Percentiles rank a stretch among this genome's conserved stretches.
Conservation (phyloP, 2,797 vertebrate species). For the Ibycter americanus region DNA sequence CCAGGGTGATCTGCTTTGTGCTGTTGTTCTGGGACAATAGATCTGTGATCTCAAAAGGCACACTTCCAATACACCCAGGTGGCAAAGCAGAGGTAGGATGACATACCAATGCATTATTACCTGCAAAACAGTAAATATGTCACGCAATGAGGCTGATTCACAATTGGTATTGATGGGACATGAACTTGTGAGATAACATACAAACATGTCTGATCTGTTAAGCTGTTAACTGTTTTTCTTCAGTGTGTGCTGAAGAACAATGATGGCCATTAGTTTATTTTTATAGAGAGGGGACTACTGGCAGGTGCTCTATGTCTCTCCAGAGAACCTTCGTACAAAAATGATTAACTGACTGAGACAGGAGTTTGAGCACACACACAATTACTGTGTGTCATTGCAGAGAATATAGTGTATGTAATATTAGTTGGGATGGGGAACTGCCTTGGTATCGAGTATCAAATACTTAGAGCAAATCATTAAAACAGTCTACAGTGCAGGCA, state of each 20-base stretch:
- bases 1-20: background rate
- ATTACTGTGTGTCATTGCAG: background rate
- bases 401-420: background rate
- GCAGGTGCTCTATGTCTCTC: background rate
- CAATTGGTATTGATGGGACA: background rate
- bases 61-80: background rate
- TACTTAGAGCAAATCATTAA: background rate
- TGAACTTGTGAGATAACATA: background rate
- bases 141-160: background rate
- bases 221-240: background rate
- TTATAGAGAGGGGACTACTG: background rate
- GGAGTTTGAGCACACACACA: background rate
- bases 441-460: background rate
- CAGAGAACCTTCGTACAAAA: background rate
- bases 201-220: background rate
- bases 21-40: background rate
- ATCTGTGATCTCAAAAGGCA: background rate
- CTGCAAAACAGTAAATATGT: background rate
- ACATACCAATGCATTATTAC: background rate
- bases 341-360: slow-evolving; percentile 15
- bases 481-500: background rate
- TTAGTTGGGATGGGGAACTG: background rate
- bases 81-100: background rate
- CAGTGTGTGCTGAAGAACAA: background rate
- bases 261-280: background rate